A percentile compares a stretch with the other conserved stretches of the same genome.
These are phyloP conservation scores for Drosophila mauritiana DNA, from an alignment of 1,140 invertebrate species.

Conservation along the genomic window DNA sequence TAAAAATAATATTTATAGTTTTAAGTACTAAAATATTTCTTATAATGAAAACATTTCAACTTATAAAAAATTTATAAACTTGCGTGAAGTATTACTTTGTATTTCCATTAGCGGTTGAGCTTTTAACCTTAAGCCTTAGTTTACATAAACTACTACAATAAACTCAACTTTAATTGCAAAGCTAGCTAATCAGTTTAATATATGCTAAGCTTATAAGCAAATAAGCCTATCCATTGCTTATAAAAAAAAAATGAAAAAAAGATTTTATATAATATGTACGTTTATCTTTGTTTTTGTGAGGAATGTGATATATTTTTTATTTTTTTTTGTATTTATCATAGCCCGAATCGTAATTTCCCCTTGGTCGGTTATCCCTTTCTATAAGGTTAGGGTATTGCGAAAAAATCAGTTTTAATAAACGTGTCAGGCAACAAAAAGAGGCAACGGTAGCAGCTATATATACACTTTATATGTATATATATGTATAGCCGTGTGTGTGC, in stretches of 20 bases:
- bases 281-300: too few species aligned
- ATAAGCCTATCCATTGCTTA: too few species aligned
- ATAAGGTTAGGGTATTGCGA: slow-evolving; percentile 16
- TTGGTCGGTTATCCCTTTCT: neutral
- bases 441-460: slow-evolving; percentile 70
- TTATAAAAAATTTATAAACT: too few species aligned
- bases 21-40: too few species aligned
- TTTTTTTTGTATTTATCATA: too few species aligned
- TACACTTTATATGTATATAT: slow-evolving; percentile 33
- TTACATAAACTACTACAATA: neutral
- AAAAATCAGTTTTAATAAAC: slow-evolving; percentile 81
- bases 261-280: too few species aligned
- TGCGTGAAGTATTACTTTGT: neutral
- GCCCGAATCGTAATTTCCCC: too few species aligned
- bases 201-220: too few species aligned
- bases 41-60: too few species aligned
- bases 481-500: slow-evolving; percentile 57
- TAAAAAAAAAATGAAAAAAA: too few species aligned
- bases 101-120: neutral
- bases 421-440: slow-evolving; percentile 74
- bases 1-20: too few species aligned
- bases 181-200: neutral
- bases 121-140: neutral
- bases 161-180: neutral
- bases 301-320: too few species aligned